Evolutionary conservation across 2,113 vertebrate species (phyloP), one percentile per base, ranked within the genome.

Genomic region (Blennius ocellaris): DNA sequence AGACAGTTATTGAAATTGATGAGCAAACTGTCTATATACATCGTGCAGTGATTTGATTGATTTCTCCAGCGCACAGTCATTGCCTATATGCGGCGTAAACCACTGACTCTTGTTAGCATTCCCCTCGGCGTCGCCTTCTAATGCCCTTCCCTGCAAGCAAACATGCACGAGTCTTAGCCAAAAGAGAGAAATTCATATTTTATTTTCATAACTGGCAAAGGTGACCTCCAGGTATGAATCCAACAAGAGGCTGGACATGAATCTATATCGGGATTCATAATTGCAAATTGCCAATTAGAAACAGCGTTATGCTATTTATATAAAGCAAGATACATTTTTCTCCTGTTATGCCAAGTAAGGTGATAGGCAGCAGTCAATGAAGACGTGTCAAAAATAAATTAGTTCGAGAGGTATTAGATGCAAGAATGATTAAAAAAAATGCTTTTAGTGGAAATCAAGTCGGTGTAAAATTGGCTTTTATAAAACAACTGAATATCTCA

Each of bases 41-140:
- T 68, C 69, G 81, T 50, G 16, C 69, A 54, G 48, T 63, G 59
- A 54, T 69, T 39, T 66, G 53, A 81, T 81, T 83, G 74, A 86
- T 81, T 74, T 53, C 52, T 60, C 41, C 55, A 44, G 37, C n/a
- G 7, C 48, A 70, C 21, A 64, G 41, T 73, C 53, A 67, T 61
- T 81, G 70, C 43, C 65, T 36, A 54, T 56, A 56, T 63, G 40
- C 59, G 37, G 48, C 37, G 43, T 50, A 53, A 75, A 61, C 41
- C 45, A 21, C 40, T n/a, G 47, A 55, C 38, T 79, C 38, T 58
- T 4, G 6, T 81, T 80, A 68, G 45, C 71, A 72, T 82, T 80
- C 76, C 38, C 41, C 57, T 45, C 43, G 16, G 44, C 14, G 16
- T 41, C 38, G 45, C 6, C 37, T 51, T 49, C 49, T 52, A 70